Base-by-base conservation (phyloP, 2,888 invertebrate genomes). In the Coleophora flavipennella region DNA sequence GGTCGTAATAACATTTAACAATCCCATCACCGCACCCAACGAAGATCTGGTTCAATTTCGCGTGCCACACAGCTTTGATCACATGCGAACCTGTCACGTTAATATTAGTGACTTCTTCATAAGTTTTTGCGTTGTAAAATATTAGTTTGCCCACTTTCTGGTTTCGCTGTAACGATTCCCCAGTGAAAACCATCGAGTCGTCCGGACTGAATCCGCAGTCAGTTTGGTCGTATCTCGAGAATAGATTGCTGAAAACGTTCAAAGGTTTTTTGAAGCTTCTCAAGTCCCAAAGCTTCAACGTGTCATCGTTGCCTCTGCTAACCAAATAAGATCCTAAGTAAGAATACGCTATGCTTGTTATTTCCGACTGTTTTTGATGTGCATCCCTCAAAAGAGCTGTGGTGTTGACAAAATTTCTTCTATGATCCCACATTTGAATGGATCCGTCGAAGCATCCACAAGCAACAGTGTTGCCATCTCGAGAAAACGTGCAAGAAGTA, bases 401-500 rank as follows among this genome's bases (percentile, higher is more conserved):
- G 0, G 96, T 95, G 57, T 96, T 96, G 0, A 98, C 97, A 61
- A 91, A 96, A 63, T 91, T 92, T 62, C 92, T 95, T 25, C 97
- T 88, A 37, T 95, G 92, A 64, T 99, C 99, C 99, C 99, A 99
- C 81, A 98, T 91, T 72, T 99, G 99, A 39, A 98, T 89, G 0
- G 95, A 96, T 0, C 99, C 99, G 73, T 99, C 99, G 33, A 88
- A 89, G 63, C 99, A 98, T 0, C 93, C 99, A 41, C 95, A 94
- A 0, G 94, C 94, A 3, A 99, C 92, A 0, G 94, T 88, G 40
- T 91, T 91, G 0, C 96, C 96, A 60, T 97, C 96, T 40, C 92
- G 84, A 35, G 92, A 95, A 64, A 92, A 97, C 0, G 89, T 85
- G 64, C 96, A 96, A 0, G 95, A 86, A 0, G 93, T 93, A 0